These are phyloP conservation scores for Choristoneura rosaceana DNA, from an alignment of 2,888 invertebrate genomes.

Conservation along the genomic window DNA sequence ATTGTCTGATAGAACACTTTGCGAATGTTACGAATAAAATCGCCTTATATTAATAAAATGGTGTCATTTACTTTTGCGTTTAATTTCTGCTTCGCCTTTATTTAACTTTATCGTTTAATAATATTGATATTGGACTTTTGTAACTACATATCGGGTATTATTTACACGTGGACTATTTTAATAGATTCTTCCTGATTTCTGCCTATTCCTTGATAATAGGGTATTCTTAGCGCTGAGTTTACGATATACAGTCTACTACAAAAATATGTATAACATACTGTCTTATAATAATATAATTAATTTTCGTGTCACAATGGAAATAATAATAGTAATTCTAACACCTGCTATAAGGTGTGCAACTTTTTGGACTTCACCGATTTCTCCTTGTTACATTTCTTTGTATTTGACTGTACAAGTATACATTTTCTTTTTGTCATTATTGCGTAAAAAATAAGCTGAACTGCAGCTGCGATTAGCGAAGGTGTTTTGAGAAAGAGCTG, in stretches of 20 bases:
- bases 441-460: background rate
- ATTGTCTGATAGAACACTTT: constrained; percentile 50
- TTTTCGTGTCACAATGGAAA: too few species aligned
- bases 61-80: constrained; percentile 43
- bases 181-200: background rate
- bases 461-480: constrained; percentile 10
- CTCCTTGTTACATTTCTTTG: too few species aligned
- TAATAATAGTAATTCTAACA: too few species aligned
- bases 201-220: background rate
- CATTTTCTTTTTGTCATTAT: too few species aligned
- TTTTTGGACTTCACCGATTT: too few species aligned
- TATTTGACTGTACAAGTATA: too few species aligned
- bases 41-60: constrained; percentile 14
- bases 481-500: background rate
- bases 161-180: background rate
- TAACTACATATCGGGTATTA: constrained; percentile 61
- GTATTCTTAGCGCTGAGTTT: background rate
- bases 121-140: constrained; percentile 54
- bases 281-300: too few species aligned
- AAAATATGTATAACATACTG: too few species aligned
- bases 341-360: too few species aligned
- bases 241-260: too few species aligned
- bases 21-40: constrained; percentile 58
- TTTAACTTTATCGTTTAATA: constrained; percentile 26
- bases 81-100: constrained; percentile 50